A percentile compares a stretch with the other conserved stretches of the same genome.
phyloP scores from a whole-genome alignment of 2,797 vertebrate genomes.

The Falco rusticolus region DNA sequence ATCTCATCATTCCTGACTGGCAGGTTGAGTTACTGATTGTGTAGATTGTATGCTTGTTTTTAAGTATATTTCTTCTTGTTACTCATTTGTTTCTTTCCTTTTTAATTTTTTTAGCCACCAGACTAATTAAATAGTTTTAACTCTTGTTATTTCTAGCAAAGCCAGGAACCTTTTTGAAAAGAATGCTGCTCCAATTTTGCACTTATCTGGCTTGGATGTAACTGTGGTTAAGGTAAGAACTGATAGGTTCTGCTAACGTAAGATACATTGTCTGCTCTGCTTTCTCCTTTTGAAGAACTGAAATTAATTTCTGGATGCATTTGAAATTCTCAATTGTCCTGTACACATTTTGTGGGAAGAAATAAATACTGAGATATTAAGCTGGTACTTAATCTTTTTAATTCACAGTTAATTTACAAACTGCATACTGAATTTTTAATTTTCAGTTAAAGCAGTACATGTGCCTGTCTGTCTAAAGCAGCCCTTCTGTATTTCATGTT shows the following conservation, averaged over 20 bases:
- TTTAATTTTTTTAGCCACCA: background rate
- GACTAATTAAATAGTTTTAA: background rate
- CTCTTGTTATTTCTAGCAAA: constrained; percentile 81
- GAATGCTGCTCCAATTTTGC: constrained; percentile 95
- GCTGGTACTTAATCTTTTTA: background rate
- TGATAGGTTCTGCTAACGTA: background rate
- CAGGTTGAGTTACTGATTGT: background rate
- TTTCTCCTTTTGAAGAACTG: background rate
- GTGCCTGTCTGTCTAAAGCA: background rate
- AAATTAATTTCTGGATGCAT: background rate
- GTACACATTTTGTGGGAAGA: background rate
- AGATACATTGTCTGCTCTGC: background rate
- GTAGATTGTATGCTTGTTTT: background rate
- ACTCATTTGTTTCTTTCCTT: background rate
- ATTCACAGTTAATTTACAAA: background rate
- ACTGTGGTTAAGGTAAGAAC: constrained; percentile 90
- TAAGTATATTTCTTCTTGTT: background rate
- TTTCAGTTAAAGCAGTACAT: background rate
- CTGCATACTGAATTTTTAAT: background rate
- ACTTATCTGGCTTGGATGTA: constrained; percentile 93
- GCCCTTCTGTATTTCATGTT: background rate
- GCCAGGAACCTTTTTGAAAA: constrained; percentile 95
- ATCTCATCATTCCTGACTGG: background rate
- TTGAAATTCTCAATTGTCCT: constrained; percentile 3
- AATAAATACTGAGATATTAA: background rate